Base-by-base conservation (phyloP, 2,797 vertebrate genomes). In the Echiichthys vipera region DNA sequence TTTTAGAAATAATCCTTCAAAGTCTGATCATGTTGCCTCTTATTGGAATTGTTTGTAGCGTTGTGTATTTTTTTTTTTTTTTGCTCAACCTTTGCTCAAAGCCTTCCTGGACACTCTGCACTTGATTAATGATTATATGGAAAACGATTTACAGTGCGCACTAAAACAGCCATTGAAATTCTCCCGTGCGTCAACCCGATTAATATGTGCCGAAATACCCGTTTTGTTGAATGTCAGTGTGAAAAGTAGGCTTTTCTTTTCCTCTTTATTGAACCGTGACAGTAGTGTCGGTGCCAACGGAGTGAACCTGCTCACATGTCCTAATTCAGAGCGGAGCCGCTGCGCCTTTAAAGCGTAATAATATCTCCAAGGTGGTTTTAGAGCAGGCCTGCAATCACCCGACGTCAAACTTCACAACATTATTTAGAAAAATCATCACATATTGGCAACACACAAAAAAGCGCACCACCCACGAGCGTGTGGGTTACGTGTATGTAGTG, bases 271-370 rank as follows among this genome's bases (percentile, higher is more conserved):
- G 56, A 34, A 62, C 24, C 36, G 22, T 11, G 58, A 65, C 69
- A 36, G 50, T 2, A 25, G 45, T 10, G 15, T 32, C 39, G 1
- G 71, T 68, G 78, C 64, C 80, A 67, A 34, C n/a, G n/a, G 17
- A 74, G 61, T 78, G 87, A 92, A 92, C 90, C 84, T 90, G 89
- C 81, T 88, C 86, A 71, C 84, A 88, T 83, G 88, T 83, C 84
- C 88, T 83, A 86, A 83, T 79, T 83, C 83, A 87, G 84, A 91
- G 90, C 63, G 68, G 76, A 84, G 90, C 85, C 84, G 22, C 94
- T 94, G 94, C 71, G 87, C 90, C 94, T 95, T 95, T 94, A 94
- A 93, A 89, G 86, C 85, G 85, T 91, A 88, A 94, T 90, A 84
- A 92, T 90, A 92, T 92, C 87, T 88, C 83, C 84, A 89, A 87